These are phyloP conservation scores for Pollenia labialis DNA, from an alignment of 2,888 invertebrate species.

Conservation along the genomic window DNA sequence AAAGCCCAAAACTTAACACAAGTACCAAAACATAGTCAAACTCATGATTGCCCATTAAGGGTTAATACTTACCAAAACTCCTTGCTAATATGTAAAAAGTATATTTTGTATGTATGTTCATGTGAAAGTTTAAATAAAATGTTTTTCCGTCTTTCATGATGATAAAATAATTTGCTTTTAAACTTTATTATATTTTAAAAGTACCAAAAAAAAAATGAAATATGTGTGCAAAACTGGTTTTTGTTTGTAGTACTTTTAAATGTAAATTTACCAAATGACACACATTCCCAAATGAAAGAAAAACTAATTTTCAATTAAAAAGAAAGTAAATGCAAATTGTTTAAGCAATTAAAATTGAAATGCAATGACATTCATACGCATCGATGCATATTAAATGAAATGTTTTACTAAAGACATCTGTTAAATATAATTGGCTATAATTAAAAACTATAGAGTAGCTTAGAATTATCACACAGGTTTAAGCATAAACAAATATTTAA, in stretches of 20 bases:
- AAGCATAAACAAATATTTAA: too few species aligned
- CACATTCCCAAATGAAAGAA: background rate
- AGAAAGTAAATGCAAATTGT: slow-evolving; percentile 20
- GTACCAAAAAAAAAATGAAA: background rate
- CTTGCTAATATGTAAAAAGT: too few species aligned
- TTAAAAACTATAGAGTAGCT: background rate
- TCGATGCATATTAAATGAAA: background rate
- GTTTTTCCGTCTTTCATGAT: slow-evolving; percentile 8
- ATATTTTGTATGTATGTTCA: background rate
- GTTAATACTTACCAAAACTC: too few species aligned
- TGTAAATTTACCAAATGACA: slow-evolving; percentile 23
- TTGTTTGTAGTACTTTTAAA: background rate
- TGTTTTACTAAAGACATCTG: slow-evolving; percentile 11
- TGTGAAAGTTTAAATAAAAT: background rate
- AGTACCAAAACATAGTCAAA: too few species aligned
- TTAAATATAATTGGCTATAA: background rate
- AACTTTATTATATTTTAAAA: slow-evolving; percentile 20
- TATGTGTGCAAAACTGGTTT: background rate
- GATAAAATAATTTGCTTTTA: slow-evolving; percentile 31
- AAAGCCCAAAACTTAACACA: too few species aligned
- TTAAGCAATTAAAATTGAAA: slow-evolving; percentile 26
- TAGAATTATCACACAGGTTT: background rate
- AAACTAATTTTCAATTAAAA: slow-evolving; percentile 14
- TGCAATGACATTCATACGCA: slow-evolving; percentile 9
- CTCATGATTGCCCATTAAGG: too few species aligned